A percentile compares a stretch with the other conserved stretches of the same genome.
Conservation (phyloP, 1,140 invertebrate species). For the Neodiprion pinetum region DNA sequence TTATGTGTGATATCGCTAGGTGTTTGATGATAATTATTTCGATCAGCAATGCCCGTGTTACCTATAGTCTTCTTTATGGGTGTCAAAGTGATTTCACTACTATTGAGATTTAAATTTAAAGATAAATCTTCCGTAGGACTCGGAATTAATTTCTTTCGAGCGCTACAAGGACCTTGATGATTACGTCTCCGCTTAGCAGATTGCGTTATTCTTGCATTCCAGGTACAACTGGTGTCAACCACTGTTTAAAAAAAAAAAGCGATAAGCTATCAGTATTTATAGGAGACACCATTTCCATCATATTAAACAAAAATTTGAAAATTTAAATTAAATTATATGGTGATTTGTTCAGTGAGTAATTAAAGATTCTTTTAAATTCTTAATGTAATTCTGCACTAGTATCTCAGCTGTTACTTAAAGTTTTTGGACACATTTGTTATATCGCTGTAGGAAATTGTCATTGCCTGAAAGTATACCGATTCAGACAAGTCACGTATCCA, state of each 20-base stretch:
- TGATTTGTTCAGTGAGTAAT: neutral
- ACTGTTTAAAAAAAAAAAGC: neutral
- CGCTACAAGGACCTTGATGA: conserved; percentile 20
- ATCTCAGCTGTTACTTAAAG: no score
- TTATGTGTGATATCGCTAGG: neutral
- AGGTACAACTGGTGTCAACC: neutral
- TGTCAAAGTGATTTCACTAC: conserved; percentile 8
- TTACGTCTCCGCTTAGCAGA: conserved; percentile 15
- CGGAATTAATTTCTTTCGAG: conserved; percentile 21
- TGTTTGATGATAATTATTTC: neutral
- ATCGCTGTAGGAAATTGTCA: no score
- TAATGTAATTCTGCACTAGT: neutral
- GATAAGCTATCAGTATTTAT: neutral
- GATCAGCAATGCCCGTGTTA: neutral
- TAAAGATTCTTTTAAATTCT: neutral
- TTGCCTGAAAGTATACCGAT: no score
- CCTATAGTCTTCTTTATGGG: conserved; percentile 17
- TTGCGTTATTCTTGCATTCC: conserved; percentile 18
- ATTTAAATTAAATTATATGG: neutral
- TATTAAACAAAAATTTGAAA: neutral
- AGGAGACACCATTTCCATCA: neutral
- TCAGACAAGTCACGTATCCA: no score
- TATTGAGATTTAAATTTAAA: conserved; percentile 9
- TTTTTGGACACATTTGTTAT: no score
- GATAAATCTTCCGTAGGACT: conserved; percentile 10